Evolutionary conservation across 2,797 vertebrate genomes (phyloP).

Genomic region (Pantherophis vulpinus): DNA sequence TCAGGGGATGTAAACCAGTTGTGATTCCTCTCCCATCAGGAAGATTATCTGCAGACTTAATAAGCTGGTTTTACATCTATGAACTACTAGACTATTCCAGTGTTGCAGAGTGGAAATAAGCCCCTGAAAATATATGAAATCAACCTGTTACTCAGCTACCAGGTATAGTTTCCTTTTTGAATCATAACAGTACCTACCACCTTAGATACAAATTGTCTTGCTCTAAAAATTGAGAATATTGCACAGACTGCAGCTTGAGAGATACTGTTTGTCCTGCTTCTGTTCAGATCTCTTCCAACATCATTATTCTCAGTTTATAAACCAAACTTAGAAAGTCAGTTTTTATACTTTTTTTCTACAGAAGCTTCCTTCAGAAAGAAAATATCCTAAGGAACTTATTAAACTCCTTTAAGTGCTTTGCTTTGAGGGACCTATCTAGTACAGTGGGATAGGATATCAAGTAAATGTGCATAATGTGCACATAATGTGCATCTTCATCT

Average conservation of each 20-base stretch:
- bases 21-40: neutral
- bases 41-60: neutral
- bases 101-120: neutral
- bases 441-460: neutral
- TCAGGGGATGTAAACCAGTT: constrained; percentile 32
- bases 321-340: neutral
- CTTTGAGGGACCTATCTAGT: neutral
- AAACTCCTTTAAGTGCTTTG: neutral
- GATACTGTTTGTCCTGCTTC: neutral
- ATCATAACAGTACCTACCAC: neutral
- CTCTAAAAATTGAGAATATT: neutral
- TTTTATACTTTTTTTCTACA: constrained; percentile 1
- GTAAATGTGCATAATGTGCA: neutral
- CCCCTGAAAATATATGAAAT: neutral
- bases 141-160: neutral
- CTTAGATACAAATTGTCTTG: neutral
- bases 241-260: neutral
- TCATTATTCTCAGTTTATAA: neutral
- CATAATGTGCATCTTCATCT: neutral
- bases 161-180: neutral
- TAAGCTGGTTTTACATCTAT: neutral
- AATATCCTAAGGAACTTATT: neutral
- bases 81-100: neutral
- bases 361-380: neutral
- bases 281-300: neutral